Evolutionary conservation across 1,140 invertebrate species (phyloP).

Genomic region (Cydia strobilella): DNA sequence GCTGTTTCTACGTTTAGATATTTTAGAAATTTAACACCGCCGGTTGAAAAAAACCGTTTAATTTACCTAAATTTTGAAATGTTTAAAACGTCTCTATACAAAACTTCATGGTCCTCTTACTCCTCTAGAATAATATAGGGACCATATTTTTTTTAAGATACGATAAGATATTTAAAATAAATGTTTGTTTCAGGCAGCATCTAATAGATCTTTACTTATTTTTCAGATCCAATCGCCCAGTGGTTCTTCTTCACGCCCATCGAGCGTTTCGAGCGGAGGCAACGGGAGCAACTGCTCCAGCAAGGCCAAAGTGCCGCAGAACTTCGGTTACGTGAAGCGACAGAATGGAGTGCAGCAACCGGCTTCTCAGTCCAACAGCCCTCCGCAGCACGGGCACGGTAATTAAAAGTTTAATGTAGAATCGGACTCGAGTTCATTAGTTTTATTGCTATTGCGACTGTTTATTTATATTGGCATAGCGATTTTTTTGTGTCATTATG

Average conservation of each 20-base stretch:
- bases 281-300: slow-evolving; percentile 81
- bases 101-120: too few species aligned
- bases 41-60: too few species aligned
- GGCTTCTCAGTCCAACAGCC: slow-evolving; percentile 59
- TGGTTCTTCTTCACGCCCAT: slow-evolving; percentile 67
- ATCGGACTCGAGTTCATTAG: slow-evolving; percentile 22
- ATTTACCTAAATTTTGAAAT: too few species aligned
- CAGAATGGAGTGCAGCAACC: slow-evolving; percentile 81
- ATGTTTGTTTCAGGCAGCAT: too few species aligned
- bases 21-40: too few species aligned
- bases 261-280: slow-evolving; percentile 68
- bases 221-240: slow-evolving; percentile 73
- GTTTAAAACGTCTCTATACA: too few species aligned
- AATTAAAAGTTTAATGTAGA: slow-evolving; percentile 42
- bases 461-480: neutral
- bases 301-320: slow-evolving; percentile 84
- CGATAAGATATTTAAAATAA: too few species aligned
- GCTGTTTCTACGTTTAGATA: too few species aligned
- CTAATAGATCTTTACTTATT: slow-evolving; percentile 11
- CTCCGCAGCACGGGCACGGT: slow-evolving; percentile 59
- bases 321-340: slow-evolving; percentile 91
- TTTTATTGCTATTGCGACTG: slow-evolving; percentile 24
- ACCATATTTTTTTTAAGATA: too few species aligned
- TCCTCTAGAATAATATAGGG: too few species aligned
- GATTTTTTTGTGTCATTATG: neutral